Evolutionary conservation across 37 sponge, comb jelly and placozoan species (phyloP).

Genomic region (Theonella swinhoei): DNA sequence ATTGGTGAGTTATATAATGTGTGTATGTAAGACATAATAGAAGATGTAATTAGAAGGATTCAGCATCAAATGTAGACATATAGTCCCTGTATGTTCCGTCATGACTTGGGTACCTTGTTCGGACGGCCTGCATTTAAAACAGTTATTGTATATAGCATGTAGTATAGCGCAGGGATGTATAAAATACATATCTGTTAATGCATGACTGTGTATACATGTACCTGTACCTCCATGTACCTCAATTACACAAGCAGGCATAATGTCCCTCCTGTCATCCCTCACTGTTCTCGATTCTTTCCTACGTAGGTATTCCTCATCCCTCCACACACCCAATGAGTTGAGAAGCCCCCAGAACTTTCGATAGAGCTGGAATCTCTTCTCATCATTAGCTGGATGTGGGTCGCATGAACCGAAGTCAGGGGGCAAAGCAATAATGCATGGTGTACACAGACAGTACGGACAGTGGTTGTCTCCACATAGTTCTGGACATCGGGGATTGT

Average conservation of each 20-base stretch:
- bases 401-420: conserved; percentile 1
- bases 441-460: neutral
- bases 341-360: neutral
- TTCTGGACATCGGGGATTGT: too few species aligned
- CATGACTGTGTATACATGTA: too few species aligned
- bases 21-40: too few species aligned
- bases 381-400: conserved; percentile 14
- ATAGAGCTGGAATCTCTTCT: conserved; percentile 3
- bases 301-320: conserved; percentile 21
- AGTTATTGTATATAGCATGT: too few species aligned
- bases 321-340: conserved; percentile 1
- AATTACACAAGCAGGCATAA: conserved; percentile 10
- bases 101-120: neutral
- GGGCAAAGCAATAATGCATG: neutral
- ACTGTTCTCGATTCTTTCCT: neutral
- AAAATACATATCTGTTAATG: too few species aligned
- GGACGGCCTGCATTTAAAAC: too few species aligned
- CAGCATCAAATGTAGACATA: neutral
- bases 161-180: too few species aligned
- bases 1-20: too few species aligned
- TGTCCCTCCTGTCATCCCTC: conserved; percentile 14
- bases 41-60: too few species aligned
- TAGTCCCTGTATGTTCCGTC: neutral
- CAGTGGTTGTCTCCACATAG: neutral
- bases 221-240: too few species aligned